Percentiles rank a stretch among this genome's conserved stretches.
Evolutionary conservation across 2,888 invertebrate genomes (phyloP).

Genomic region (Mythimna lalbum): DNA sequence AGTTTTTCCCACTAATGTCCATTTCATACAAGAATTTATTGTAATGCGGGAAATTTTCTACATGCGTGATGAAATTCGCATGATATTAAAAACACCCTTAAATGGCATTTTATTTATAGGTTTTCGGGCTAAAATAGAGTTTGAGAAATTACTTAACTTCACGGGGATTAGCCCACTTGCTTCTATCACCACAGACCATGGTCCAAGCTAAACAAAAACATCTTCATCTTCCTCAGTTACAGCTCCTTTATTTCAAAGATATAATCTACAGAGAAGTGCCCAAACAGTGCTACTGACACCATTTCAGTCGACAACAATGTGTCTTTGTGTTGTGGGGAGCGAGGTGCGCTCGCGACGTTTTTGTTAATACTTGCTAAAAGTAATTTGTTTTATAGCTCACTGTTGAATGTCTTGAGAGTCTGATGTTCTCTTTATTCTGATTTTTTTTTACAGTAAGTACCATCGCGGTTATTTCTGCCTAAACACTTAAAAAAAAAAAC

Average conservation of each 20-base stretch:
- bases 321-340: conserved; percentile 48
- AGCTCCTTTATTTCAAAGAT: conserved; percentile 27
- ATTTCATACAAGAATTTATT: too few relatives aligned
- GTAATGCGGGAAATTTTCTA: too few relatives aligned
- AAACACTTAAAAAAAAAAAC: too few relatives aligned
- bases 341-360: conserved; percentile 42
- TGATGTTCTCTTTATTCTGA: too few relatives aligned
- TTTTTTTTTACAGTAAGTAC: too few relatives aligned
- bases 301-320: conserved; percentile 58
- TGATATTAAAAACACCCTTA: too few relatives aligned
- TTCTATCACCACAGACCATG: background rate
- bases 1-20: too few relatives aligned
- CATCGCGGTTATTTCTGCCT: too few relatives aligned
- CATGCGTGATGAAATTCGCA: too few relatives aligned
- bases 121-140: too few relatives aligned
- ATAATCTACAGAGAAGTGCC: conserved; percentile 15
- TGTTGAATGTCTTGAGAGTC: conserved; percentile 1
- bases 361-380: conserved; percentile 17
- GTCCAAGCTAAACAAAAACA: background rate
- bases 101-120: too few relatives aligned
- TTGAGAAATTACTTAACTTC: too few relatives aligned
- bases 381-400: conserved; percentile 20
- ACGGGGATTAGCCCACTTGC: background rate
- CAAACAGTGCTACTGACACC: conserved; percentile 46
- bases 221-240: background rate